A percentile compares a stretch with the other conserved stretches of the same genome.
These are phyloP conservation scores for Cephus rjabovi DNA, from an alignment of 2,888 invertebrate species.

Conservation along the genomic window DNA sequence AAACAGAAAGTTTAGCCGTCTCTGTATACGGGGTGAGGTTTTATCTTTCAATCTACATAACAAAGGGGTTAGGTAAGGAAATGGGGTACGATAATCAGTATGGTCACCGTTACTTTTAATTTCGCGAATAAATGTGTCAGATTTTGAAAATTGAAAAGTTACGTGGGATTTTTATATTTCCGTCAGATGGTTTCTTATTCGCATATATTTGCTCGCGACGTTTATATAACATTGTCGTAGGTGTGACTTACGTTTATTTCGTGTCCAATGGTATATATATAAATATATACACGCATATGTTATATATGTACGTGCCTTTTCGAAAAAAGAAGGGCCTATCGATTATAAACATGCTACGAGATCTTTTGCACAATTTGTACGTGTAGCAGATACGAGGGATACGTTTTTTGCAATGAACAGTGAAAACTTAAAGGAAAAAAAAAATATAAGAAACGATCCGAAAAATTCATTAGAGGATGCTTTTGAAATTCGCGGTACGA, in stretches of 20 bases:
- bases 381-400: slow-evolving; percentile 39
- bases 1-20: background rate
- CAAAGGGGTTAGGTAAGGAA: background rate
- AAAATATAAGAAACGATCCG: no score
- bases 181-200: background rate
- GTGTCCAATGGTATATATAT: slow-evolving; percentile 23
- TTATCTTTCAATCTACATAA: background rate
- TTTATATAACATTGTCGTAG: background rate
- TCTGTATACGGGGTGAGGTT: background rate
- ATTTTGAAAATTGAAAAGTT: background rate
- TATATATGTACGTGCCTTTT: slow-evolving; percentile 46
- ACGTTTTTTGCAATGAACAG: slow-evolving; percentile 40
- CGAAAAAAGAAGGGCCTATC: slow-evolving; percentile 37
- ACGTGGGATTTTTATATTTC: background rate
- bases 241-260: background rate
- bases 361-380: slow-evolving; percentile 54
- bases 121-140: background rate
- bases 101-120: background rate
- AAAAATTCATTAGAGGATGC: background rate
- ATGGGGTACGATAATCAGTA: background rate
- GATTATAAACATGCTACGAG: slow-evolving; percentile 40
- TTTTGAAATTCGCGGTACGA: background rate
- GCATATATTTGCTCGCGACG: background rate
- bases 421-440: background rate
- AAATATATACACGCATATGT: slow-evolving; percentile 18